phyloP scores from a whole-genome alignment of 2,113 vertebrate species.

The Copsychus sechellarum region DNA sequence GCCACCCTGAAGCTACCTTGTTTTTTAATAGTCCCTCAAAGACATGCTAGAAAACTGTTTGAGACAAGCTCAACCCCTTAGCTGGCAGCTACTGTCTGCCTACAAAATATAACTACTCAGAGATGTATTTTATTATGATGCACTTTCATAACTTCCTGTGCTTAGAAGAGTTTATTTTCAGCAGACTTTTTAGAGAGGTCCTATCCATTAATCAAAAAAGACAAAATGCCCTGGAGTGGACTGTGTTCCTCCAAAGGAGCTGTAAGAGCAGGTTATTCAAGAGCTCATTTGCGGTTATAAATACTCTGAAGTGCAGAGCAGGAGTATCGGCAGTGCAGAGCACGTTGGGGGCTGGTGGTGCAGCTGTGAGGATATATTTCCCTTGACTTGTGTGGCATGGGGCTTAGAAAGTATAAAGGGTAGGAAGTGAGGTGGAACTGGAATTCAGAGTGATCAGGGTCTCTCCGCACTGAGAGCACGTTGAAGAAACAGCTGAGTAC shows the following conservation, averaged over 20 bases:
- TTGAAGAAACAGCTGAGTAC: conserved; percentile 89
- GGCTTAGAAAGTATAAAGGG: conserved; percentile 78
- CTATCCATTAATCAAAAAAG: conserved; percentile 38
- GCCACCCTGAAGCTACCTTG: neutral
- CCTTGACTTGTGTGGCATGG: conserved; percentile 80
- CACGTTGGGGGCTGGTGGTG: conserved; percentile 34
- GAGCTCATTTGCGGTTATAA: conserved; percentile 64
- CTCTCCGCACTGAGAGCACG: conserved; percentile 72
- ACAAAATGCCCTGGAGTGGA: neutral
- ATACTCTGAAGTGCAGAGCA: conserved; percentile 54
- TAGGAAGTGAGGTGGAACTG: conserved; percentile 84
- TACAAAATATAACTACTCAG: neutral
- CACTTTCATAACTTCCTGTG: neutral
- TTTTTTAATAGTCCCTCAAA: neutral
- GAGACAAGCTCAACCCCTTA: neutral
- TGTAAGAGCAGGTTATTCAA: conserved; percentile 63
- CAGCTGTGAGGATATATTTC: conserved; percentile 78
- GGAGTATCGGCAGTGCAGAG: neutral
- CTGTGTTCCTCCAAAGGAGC: conserved; percentile 41
- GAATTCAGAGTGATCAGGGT: conserved; percentile 76
- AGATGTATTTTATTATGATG: neutral
- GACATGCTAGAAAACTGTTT: neutral
- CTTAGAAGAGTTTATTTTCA: conserved; percentile 8
- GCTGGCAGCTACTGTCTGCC: neutral
- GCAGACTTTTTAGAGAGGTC: neutral